Evolutionary conservation across 2,888 invertebrate species (phyloP), one percentile per base, ranked within the genome.

Genomic region (Atethmia centrago): DNA sequence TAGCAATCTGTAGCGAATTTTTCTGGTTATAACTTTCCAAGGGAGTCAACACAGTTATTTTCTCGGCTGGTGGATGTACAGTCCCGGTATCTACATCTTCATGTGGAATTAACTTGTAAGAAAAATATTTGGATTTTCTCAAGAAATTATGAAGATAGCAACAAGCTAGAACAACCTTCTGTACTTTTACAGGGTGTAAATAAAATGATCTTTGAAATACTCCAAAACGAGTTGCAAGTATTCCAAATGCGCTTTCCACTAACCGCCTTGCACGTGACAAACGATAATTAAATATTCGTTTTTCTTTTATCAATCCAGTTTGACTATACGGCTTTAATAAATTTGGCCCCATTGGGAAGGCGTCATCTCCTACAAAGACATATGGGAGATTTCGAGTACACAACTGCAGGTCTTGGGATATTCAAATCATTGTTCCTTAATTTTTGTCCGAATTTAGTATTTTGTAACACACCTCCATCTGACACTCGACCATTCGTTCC

Each of bases 341-440:
- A 74, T 70, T 63, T 62, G 36, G 65, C 28, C 53, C 19, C 62
- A 80, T 67, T 71, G 68, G 74, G 56, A 77, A 77, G 40, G 77
- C 77, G 64, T 77, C 80, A 73, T 77, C 77, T 65, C 67, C 76
- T 53, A 80, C 71, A 75, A 79, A 79, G 42, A 75, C 56, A 58
- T 79, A 79, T 79, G 72, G 70, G 42, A 73, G 66, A 45, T 65
- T 74, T 72, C 70, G 63, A 53, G 55, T 28, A 67, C 58, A 66
- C 42, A 58, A 42, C 19, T 70, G 49, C 70, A 45, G 51, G 42
- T 42, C 42, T 42, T 42, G 42, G 42, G 42, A 42, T 42, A 42
- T 67, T 59, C 53, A 73, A 67, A 36, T n/a, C 45, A 36, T 66
- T 62, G 36, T 67, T 63, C 40, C 49, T 59, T 25, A 67, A 58